A percentile compares a stretch with the other conserved stretches of the same genome.
Conservation (phyloP, 2,113 vertebrate species). For the Ophiodon elongatus region DNA sequence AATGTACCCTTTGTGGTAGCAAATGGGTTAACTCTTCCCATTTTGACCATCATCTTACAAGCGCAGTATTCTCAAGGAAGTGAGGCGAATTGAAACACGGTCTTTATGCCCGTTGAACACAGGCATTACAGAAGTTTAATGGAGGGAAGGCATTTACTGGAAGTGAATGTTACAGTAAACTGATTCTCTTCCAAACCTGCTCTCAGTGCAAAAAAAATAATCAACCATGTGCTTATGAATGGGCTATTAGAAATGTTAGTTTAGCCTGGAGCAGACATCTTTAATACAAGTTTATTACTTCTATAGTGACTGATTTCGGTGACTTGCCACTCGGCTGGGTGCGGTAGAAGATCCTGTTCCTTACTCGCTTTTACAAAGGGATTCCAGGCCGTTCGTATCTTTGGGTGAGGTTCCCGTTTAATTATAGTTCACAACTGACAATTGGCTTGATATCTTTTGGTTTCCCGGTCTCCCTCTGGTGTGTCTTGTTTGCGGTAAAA, state of each 20-base stretch:
- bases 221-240: neutral
- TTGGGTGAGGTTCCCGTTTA: too few relatives aligned
- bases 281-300: neutral
- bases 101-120: neutral
- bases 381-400: too few relatives aligned
- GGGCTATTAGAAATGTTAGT: neutral
- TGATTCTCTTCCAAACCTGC: neutral
- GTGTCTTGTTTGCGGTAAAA: too few relatives aligned
- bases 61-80: neutral
- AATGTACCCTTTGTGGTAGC: slow-evolving; percentile 9
- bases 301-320: too few relatives aligned
- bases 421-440: too few relatives aligned
- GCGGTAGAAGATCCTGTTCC: too few relatives aligned
- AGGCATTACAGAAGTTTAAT: neutral
- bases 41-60: slow-evolving; percentile 29
- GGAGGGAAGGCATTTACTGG: neutral
- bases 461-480: too few relatives aligned
- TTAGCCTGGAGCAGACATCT: neutral
- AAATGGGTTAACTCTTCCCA: slow-evolving; percentile 3
- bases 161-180: neutral
- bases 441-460: too few relatives aligned
- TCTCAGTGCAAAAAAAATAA: slow-evolving; percentile 7
- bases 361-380: too few relatives aligned
- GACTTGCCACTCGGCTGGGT: too few relatives aligned
- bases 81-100: neutral